These are phyloP conservation scores for Paraplagusia blochii DNA, from an alignment of 2,113 vertebrate species.

Conservation along the genomic window DNA sequence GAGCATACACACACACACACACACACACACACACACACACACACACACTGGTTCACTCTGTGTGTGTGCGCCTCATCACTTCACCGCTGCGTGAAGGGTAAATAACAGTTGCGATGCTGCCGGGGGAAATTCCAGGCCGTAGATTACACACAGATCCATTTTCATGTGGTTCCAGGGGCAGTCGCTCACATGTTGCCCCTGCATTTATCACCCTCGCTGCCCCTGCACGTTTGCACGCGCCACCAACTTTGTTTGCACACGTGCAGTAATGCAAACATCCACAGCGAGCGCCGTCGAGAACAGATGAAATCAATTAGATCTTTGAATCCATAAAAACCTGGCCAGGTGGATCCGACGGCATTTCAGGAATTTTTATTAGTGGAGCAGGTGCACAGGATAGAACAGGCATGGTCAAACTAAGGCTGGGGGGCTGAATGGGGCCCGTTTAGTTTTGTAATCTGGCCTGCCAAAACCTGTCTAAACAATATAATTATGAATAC, in stretches of 20 bases:
- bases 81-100: conserved; percentile 56
- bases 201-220: conserved; percentile 42
- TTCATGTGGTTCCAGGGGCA: conserved; percentile 55
- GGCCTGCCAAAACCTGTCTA: too few relatives aligned
- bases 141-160: conserved; percentile 66
- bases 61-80: conserved; percentile 32
- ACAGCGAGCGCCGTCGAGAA: not conserved
- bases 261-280: not conserved
- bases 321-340: too few relatives aligned
- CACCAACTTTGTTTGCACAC: not conserved
- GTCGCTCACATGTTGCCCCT: conserved; percentile 38
- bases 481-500: too few relatives aligned
- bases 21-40: conserved; percentile 36
- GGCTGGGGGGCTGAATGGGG: too few relatives aligned
- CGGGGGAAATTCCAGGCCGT: conserved; percentile 59
- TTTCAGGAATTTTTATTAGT: too few relatives aligned
- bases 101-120: conserved; percentile 62
- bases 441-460: too few relatives aligned
- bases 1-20: conserved; percentile 35
- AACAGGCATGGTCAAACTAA: too few relatives aligned
- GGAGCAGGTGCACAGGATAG: too few relatives aligned
- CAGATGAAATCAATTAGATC: too few relatives aligned
- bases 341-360: too few relatives aligned
- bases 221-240: conserved; percentile 10
- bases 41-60: conserved; percentile 27